Base-by-base conservation (phyloP, 2,888 invertebrate genomes). In the Aphidius colemani region DNA sequence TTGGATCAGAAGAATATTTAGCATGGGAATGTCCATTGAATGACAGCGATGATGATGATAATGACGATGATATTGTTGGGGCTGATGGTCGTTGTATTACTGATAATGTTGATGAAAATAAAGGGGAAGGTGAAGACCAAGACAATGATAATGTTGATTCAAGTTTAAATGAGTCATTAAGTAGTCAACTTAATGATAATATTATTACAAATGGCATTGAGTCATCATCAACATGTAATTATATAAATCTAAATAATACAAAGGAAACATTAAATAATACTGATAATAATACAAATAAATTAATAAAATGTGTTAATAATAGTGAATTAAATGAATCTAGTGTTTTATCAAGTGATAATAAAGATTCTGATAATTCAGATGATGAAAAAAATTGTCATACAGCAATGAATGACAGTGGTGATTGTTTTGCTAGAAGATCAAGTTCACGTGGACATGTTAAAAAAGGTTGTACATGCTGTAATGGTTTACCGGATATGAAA, bases 391-490 rank as follows among this genome's bases (percentile, higher is more conserved):
- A 71, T 0, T 71, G 72, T 41, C 75, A 76, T 63, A 71, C 74
- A 45, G 68, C 76, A 3, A 63, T 75, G 51, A 67, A 73, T 18
- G 79, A 77, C 45, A 72, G 77, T 0, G 13, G 77, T 30, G 78
- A 79, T 60, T 78, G 79, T 57, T 73, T 77, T 1, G 80, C 81
- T 30, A 72, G 82, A 11, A 67, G 82, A 13, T 81, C 85, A 76
- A 71, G 86, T 80, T 83, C 83, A 0, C 81, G 88, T 0, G 88
- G 87, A 7, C 86, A 87, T 8, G 87, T 87, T 1, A 88, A 88
- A 50, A 70, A 70, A 40, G 86, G 86, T 59, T 88, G 88, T 73
- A 85, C 85, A 45, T 88, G 89, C 77, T 89, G 88, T 78, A 86
- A 83, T 74, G 88, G 88, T 7, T 84, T 85, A 0, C 85, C 87